Percentiles rank a stretch among this genome's conserved stretches.
These are phyloP conservation scores for Patagioenas fasciata DNA, from an alignment of 2,113 vertebrate genomes.

Conservation along the genomic window DNA sequence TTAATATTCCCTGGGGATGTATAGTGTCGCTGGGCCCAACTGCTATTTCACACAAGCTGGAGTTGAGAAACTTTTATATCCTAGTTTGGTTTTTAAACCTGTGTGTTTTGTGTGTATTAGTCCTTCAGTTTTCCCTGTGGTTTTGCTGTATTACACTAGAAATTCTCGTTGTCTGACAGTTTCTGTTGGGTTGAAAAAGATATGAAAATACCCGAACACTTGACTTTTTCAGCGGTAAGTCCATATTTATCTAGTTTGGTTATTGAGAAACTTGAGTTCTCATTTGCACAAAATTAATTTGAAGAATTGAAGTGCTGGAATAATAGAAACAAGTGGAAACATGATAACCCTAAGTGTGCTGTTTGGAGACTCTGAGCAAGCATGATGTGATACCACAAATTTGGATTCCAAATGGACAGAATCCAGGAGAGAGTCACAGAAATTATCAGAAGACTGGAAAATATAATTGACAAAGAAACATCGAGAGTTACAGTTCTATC, in stretches of 20 bases:
- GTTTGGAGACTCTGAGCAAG: not conserved
- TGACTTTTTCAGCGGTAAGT: not conserved
- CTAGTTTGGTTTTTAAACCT: not conserved
- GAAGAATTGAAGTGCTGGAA: not conserved
- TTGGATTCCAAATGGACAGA: not conserved
- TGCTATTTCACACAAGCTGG: not conserved
- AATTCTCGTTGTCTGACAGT: not conserved
- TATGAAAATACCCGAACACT: not conserved
- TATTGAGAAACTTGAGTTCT: not conserved
- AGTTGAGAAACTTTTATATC: not conserved
- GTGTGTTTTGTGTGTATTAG: not conserved
- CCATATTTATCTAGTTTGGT: not conserved
- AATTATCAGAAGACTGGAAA: not conserved
- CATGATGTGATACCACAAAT: not conserved
- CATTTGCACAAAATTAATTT: not conserved
- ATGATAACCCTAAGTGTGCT: not conserved
- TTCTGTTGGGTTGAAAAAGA: not conserved
- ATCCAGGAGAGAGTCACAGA: not conserved
- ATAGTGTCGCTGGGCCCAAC: not conserved
- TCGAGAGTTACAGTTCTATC: not conserved
- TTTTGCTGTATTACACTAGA: not conserved
- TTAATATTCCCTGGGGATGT: not conserved
- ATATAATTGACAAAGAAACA: not conserved
- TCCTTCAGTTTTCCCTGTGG: not conserved
- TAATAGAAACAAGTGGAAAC: not conserved